Evolutionary conservation across 2,888 invertebrate species (phyloP), one percentile per base, ranked within the genome.

Genomic region (Phortica magna): DNA sequence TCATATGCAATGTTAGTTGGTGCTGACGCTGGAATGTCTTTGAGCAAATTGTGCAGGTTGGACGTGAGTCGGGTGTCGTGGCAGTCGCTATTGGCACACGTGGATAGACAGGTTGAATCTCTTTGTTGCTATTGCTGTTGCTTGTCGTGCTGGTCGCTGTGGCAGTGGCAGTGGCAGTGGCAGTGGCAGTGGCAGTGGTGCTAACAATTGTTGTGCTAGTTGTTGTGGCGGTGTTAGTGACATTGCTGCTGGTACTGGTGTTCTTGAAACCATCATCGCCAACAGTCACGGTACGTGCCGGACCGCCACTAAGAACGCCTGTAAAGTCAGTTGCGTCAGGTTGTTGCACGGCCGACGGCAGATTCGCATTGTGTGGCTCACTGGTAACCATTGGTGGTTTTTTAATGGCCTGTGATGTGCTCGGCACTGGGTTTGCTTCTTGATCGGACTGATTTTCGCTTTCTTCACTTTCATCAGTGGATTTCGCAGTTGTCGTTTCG

Each of bases 21-120:
- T 97, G 97, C 78, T 97, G 96, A 91, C 98, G 97, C 79, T 95
- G 96, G 92, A 99, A 99, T 74, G 96, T 95, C 92, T 98, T 98
- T 83, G 96, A 95, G 92, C 99, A 99, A 88, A 98, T 95, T 76
- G 94, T 94, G 89, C 97, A 98, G 48, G 95, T 94, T 83, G 96
- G 95, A 75, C 95, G 94, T 0, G 95, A 96, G 87, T 96, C 96
- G 88, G 86, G 82, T 22, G 89, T 83, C 14, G 89, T 84, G 12
- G 95, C 43, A 53, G 70, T 10, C 1, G 70, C 31, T 6, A 71
- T 48, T 1, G 70, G 68, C 80, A 93, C 91, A 6, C 93, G 93
- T 7, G 93, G 93, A 64, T 93, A 92, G 83, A 93, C 93, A 4
- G 93, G 86, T 72, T 85, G 83, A 10, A 87, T 87, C 79, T 87